Base-by-base conservation (phyloP, 2,113 vertebrate species). In the Rallus limicola region DNA sequence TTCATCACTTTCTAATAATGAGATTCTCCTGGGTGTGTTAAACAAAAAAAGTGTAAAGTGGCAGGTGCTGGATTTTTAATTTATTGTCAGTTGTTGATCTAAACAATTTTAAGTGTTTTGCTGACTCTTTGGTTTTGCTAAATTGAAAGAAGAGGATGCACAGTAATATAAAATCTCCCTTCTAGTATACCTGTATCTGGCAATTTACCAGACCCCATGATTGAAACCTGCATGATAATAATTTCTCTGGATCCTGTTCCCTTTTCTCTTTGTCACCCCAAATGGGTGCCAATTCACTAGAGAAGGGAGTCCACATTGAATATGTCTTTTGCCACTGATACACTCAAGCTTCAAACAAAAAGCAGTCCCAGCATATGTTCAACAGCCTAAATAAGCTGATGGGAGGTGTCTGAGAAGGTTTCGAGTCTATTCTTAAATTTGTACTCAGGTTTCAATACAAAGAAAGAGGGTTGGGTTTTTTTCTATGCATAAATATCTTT, bases 1-100 rank as follows among this genome's bases (percentile, higher is more conserved):
- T 69, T 97, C 91, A 92, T 95, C 90, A 40, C 31, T 65, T 96
- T 92, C 88, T 58, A 58, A 70, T 89, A 95, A 93, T 63, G 44
- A 94, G 38, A 26, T 65, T 34, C 88, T 94, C 44, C 72, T 85
- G 24, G 38, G 28, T 76, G 69, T 77, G 8, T 84, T 92, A 88
- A 92, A 85, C 48, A 52, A 65, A 80, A 86, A 92, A 34, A 7
- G 3, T 48, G 40, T 70, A 69, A 91, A 93, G 36, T 52, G 34
- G 24, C 59, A 63, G 21, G 95, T 67, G 38, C 68, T 89, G 33
- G 18, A 34, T 36, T 83, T 95, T 85, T 87, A 60, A 74, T 87
- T 83, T 84, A 85, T 83, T 85, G 58, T 65, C 65, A 34, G 79
- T 68, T 58, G 74, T 24, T 87, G 42, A 87, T 95, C 50, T 90